phyloP scores from a whole-genome alignment of 2,888 invertebrate genomes.

The Oscheius sp. region DNA sequence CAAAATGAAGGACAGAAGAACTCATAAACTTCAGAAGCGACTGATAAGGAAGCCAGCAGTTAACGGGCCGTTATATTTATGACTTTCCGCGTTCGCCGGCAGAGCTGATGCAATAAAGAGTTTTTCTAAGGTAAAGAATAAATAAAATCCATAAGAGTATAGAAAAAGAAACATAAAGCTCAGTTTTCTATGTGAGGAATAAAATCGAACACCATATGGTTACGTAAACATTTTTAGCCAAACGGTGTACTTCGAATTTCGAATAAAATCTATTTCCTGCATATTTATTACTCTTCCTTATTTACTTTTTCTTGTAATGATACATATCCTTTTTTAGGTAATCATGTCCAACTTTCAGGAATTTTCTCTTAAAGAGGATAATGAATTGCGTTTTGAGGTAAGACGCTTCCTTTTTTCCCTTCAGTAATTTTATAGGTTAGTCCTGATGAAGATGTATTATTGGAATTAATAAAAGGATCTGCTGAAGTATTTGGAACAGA shows the following conservation, averaged over 20 bases:
- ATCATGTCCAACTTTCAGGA: constrained; percentile 32
- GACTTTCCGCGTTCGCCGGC: neutral
- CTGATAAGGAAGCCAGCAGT: constrained; percentile 24
- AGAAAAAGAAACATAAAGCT: neutral
- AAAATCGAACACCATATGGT: neutral
- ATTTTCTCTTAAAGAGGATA: constrained; percentile 59
- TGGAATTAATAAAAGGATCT: constrained; percentile 84
- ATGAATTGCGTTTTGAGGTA: constrained; percentile 65
- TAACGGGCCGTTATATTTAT: constrained; percentile 19
- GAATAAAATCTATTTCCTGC: neutral
- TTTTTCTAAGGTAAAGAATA: neutral
- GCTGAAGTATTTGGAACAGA: constrained; percentile 98
- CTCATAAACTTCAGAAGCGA: constrained; percentile 12
- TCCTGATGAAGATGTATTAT: constrained; percentile 49
- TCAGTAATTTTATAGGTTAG: constrained; percentile 33
- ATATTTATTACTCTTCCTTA: constrained; percentile 1
- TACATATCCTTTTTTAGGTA: neutral
- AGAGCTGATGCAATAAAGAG: neutral
- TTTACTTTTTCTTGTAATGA: neutral
- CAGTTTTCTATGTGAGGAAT: too few species aligned
- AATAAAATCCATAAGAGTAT: neutral
- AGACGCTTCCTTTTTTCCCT: neutral
- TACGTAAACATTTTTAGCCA: neutral
- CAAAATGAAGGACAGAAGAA: neutral
- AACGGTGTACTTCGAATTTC: neutral